Conservation (phyloP, 2,888 invertebrate species). For the Heliconius hortense region DNA sequence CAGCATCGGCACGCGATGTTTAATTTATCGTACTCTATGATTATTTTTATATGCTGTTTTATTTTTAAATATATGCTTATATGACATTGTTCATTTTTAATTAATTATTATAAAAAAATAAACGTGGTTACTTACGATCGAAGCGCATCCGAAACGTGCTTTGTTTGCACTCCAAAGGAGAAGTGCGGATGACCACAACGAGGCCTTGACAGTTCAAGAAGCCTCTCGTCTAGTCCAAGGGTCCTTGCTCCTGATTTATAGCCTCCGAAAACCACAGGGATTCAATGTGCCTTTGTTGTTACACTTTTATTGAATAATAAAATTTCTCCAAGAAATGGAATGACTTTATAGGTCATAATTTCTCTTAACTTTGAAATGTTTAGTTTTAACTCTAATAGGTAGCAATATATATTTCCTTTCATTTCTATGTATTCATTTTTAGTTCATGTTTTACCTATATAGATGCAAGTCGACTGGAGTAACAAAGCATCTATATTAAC, state of each 20-base stretch:
- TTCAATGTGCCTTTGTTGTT: constrained; percentile 78
- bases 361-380: constrained; percentile 55
- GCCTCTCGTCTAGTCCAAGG: constrained; percentile 61
- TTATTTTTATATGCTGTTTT: constrained; percentile 60
- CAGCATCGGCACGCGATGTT: constrained; percentile 76
- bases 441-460: too few relatives aligned
- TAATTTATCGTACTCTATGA: constrained; percentile 56
- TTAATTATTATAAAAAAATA: background rate
- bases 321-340: constrained; percentile 76
- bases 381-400: constrained; percentile 49
- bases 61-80: constrained; percentile 23
- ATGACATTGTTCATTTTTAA: background rate
- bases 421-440: background rate
- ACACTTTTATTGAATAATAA: constrained; percentile 80
- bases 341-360: constrained; percentile 78
- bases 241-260: constrained; percentile 79
- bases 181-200: constrained; percentile 68
- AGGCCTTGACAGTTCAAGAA: constrained; percentile 79
- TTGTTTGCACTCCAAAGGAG: constrained; percentile 59
- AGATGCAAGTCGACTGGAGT: too few relatives aligned
- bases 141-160: constrained; percentile 24
- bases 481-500: background rate
- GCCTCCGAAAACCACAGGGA: constrained; percentile 76
- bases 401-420: constrained; percentile 38
- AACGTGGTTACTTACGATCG: constrained; percentile 9